Conservation (phyloP, 2,113 vertebrate species). For the Syrrhaptes paradoxus region DNA sequence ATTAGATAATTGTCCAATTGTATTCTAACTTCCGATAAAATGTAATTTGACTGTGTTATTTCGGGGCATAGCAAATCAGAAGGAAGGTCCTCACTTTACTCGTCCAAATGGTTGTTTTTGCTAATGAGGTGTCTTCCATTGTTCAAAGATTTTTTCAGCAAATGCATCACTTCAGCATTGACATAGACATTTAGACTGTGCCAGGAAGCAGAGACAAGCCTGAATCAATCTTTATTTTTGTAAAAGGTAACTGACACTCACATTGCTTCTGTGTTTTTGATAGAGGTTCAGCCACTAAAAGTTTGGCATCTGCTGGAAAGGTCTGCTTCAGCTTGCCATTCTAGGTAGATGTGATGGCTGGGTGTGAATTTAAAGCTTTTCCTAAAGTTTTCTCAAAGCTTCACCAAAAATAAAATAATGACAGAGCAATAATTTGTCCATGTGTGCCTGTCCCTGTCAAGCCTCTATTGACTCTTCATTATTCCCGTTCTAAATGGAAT, state of each 20-base stretch:
- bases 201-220: neutral
- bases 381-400: neutral
- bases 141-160: neutral
- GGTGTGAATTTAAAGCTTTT: neutral
- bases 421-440: neutral
- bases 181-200: neutral
- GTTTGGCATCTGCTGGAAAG: neutral
- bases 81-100: neutral
- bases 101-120: neutral
- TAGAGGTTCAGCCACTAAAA: neutral
- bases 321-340: neutral
- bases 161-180: neutral
- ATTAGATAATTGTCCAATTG: neutral
- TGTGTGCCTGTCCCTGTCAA: neutral
- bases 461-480: neutral
- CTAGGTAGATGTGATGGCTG: neutral
- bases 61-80: neutral
- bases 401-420: neutral
- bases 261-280: neutral
- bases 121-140: neutral
- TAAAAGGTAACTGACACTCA: neutral
- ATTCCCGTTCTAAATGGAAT: slow-evolving; percentile 2
- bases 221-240: neutral
- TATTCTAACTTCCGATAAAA: neutral
- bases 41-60: neutral